Base-by-base conservation (phyloP, 2,113 vertebrate genomes). In the Microcebus tavaratra region DNA sequence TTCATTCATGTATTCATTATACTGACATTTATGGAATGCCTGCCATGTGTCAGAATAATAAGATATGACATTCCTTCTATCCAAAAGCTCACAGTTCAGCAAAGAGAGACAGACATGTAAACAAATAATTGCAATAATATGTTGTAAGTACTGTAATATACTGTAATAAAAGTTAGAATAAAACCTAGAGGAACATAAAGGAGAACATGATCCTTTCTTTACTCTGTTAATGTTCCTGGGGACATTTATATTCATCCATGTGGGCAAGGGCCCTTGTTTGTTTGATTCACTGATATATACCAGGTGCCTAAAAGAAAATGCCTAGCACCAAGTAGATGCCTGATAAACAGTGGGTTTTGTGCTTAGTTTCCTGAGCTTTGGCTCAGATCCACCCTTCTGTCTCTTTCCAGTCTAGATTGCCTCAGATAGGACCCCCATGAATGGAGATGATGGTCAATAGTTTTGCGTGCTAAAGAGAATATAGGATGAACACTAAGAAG, bases 281-380 rank as follows among this genome's bases (percentile, higher is more conserved):
- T 70, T 63, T 75, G 53, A 93, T 67, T 95, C 83, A 84, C 67
- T 78, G 39, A 80, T 42, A 72, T 34, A 79, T 70, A 36, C 53
- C 78, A 84, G 72, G 31, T 88, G 27, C 50, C 82, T 88, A 57
- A 84, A 93, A 91, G 72, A 96, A 95, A 78, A 91, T 59, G 29
- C 55, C 63, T 90, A 48, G 75, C 42, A 90, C 27, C 21, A 36
- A 73, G 76, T 23, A 88, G 78, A 79, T 88, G n/a, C 83, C n/a
- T 88, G 50, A 75, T 84, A 95, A 88, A 75, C 53, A 88, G 61
- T 95, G 50, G 8, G 9, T 78, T 90, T 81, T 31, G 10, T 92
- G 73, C 68, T 82, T 76, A 81, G 57, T 90, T 94, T 89, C 29
- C 42, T 39, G 25, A 81, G 50, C 91, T 94, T 87, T 45, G 42